Percentiles rank a stretch among this genome's conserved stretches.
phyloP scores from a whole-genome alignment of 2,888 invertebrate species.

The Sesia bembeciformis region DNA sequence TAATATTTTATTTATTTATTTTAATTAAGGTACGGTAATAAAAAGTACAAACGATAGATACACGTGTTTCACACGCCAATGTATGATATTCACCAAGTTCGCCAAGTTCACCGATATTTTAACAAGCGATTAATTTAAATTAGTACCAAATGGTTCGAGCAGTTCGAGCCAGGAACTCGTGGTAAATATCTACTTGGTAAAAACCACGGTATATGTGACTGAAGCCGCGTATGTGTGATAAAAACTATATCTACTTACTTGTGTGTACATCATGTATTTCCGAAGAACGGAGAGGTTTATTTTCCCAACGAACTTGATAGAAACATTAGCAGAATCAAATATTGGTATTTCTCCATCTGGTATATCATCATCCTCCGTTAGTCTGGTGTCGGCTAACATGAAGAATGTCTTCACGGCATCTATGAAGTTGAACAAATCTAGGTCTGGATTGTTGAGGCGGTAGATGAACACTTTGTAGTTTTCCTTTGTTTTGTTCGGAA shows the following conservation, averaged over 20 bases:
- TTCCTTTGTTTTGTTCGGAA: conserved; percentile 78
- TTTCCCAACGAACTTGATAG: conserved; percentile 77
- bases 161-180: too few species aligned
- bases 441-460: conserved; percentile 75
- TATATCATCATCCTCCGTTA: conserved; percentile 75
- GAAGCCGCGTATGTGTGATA: neutral
- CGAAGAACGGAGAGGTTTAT: conserved; percentile 76
- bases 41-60: too few species aligned
- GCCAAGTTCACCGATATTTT: too few species aligned
- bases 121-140: too few species aligned
- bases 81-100: too few species aligned
- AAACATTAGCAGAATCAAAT: conserved; percentile 79
- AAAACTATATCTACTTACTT: conserved; percentile 42
- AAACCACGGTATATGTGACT: too few species aligned
- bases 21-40: too few species aligned
- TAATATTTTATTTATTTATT: too few species aligned
- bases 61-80: too few species aligned
- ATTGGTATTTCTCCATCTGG: conserved; percentile 81
- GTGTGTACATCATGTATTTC: conserved; percentile 82
- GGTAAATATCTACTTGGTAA: too few species aligned
- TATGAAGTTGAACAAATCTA: conserved; percentile 78
- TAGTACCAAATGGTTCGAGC: too few species aligned
- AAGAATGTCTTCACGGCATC: conserved; percentile 81
- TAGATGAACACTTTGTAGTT: conserved; percentile 80
- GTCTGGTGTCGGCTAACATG: conserved; percentile 81